Evolutionary conservation across 2,888 invertebrate genomes (phyloP).

Genomic region (Scaptomyza reducta): DNA sequence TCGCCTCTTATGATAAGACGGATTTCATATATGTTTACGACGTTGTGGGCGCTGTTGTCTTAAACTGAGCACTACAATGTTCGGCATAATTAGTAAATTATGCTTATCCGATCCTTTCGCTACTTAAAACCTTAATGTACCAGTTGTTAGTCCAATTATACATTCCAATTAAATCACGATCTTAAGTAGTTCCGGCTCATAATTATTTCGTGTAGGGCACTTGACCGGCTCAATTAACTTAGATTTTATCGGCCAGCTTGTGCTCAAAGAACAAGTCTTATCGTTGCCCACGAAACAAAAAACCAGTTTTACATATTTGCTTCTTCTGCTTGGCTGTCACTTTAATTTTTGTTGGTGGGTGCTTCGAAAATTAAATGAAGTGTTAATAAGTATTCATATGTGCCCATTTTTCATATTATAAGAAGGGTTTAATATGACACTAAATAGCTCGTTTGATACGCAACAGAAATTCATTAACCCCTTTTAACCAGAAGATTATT

Average conservation of each 20-base stretch:
- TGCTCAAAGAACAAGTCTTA: conserved; percentile 40
- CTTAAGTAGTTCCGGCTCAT: conserved; percentile 56
- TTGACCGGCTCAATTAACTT: conserved; percentile 73
- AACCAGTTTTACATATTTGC: conserved; percentile 65
- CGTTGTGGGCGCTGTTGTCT: conserved; percentile 2
- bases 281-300: conserved; percentile 27
- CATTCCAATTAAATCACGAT: conserved; percentile 41
- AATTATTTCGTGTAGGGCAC: conserved; percentile 60
- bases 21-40: conserved; percentile 7
- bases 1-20: conserved; percentile 19
- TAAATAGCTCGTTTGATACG: conserved; percentile 54
- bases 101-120: conserved; percentile 72
- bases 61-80: conserved; percentile 29
- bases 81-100: conserved; percentile 39
- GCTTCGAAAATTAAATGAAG: conserved; percentile 66
- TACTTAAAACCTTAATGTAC: conserved; percentile 40
- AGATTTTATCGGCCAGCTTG: conserved; percentile 58
- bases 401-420: conserved; percentile 34
- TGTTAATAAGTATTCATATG: conserved; percentile 70
- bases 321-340: conserved; percentile 52
- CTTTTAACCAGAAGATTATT: neutral
- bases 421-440: conserved; percentile 51
- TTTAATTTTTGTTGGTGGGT: conserved; percentile 45
- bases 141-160: conserved; percentile 39
- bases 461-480: conserved; percentile 47